Evolutionary conservation across 37 sponge, comb jelly and placozoan species (phyloP), one percentile per base, ranked within the genome.

Genomic region (Amphimedon queenslandica): DNA sequence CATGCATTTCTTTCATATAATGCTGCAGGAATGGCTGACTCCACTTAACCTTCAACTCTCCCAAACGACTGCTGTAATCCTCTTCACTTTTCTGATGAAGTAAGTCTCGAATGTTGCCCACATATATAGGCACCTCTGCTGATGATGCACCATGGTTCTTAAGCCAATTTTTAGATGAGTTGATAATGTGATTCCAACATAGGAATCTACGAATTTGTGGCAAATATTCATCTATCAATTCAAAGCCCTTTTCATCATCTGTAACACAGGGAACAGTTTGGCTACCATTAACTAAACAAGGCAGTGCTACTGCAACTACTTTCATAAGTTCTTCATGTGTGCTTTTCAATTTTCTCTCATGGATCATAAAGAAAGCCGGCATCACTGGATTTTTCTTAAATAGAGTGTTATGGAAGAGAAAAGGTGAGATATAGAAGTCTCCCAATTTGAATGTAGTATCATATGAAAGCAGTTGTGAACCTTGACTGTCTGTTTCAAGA

Each of bases 401-500:
- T 23, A 80, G 32, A 24, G 57, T 64, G 56, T 80, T 72, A 0
- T 73, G 37, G 23, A 80, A 80, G 40, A 70, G 60, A 1, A 73
- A 67, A 11, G 71, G 29, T 8, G 74, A 80, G 16, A 80, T 66
- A 64, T 80, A 80, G 28, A 80, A 80, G 63, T 80, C 74, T 27
- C 81, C 81, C 37, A 80, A 51, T 35, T 80, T 64, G 38, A 80
- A 80, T 32, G 73, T 80, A 13, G 74, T 80, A 47, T 79, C 80
- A 36, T 79, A 79, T 18, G 71, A 42, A 40, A 69, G 16, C 6
- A 69, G 4, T 31, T 69, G 60, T n/a, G n/a, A n/a, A 57, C 71
- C 23, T 8, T 33, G 1, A 71, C 5, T 33, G 80, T 42, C 21
- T 24, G 60, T 24, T 2, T 31, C 6, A 27, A 82, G 70, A 30